phyloP scores from a whole-genome alignment of 2,888 invertebrate genomes.

The Andrena minutula region DNA sequence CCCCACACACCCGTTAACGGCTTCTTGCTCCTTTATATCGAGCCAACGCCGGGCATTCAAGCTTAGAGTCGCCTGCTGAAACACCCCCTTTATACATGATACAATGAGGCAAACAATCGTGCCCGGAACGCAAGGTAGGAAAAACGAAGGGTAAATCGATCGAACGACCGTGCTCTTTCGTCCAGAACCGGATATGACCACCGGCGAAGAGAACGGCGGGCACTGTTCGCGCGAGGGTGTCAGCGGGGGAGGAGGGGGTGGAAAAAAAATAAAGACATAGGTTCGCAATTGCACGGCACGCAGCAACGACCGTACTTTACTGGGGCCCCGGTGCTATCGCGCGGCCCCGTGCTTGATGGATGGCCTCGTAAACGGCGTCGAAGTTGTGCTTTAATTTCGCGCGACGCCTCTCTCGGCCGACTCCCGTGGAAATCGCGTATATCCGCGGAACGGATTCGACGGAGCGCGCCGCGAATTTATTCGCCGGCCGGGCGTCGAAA shows the following conservation, averaged over 20 bases:
- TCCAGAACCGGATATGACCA: conserved; percentile 37
- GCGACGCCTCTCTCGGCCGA: conserved; percentile 6
- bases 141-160: conserved; percentile 23
- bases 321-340: conserved; percentile 39
- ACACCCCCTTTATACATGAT: conserved; percentile 3
- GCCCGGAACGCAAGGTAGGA: background rate
- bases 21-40: too few species aligned
- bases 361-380: conserved; percentile 63
- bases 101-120: conserved; percentile 39
- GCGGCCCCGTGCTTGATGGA: conserved; percentile 48
- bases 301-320: conserved; percentile 29
- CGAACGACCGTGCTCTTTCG: conserved; percentile 31
- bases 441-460: conserved; percentile 51
- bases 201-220: conserved; percentile 4
- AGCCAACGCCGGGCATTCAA: background rate
- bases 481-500: conserved; percentile 21
- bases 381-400: conserved; percentile 60
- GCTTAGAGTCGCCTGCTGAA: background rate
- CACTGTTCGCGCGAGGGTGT: conserved; percentile 8
- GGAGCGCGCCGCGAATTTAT: conserved; percentile 36
- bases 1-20: too few species aligned
- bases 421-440: conserved; percentile 43
- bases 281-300: conserved; percentile 42
- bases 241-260: background rate
- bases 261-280: conserved; percentile 35